phyloP scores from a whole-genome alignment of 2,797 vertebrate species.

The Podarcis siculus region DNA sequence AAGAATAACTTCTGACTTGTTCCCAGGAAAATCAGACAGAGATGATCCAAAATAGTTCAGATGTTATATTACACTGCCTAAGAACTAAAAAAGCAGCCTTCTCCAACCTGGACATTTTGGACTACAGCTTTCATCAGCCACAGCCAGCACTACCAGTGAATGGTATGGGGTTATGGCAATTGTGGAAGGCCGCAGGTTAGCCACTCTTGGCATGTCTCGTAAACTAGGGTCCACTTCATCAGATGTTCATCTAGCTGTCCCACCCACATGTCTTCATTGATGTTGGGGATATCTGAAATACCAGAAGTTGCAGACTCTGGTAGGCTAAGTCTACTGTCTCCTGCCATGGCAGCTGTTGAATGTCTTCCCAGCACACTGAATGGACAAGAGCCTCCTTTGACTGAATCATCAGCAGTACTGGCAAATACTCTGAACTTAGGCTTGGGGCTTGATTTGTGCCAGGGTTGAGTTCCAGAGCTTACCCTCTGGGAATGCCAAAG shows the following conservation, averaged over 20 bases:
- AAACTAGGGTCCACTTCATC: neutral
- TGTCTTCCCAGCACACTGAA: neutral
- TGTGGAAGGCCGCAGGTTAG: neutral
- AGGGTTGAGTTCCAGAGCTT: neutral
- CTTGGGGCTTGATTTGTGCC: neutral
- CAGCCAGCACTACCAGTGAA: too few relatives aligned
- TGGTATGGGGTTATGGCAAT: neutral
- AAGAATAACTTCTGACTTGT: neutral
- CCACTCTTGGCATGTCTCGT: neutral
- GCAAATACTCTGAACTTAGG: neutral
- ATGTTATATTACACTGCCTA: neutral
- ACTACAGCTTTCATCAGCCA: too few relatives aligned
- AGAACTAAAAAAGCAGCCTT: neutral
- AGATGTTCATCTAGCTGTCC: neutral
- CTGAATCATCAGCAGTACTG: neutral
- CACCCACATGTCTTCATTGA: neutral
- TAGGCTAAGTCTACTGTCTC: neutral
- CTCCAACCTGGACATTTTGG: neutral
- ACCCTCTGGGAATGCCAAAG: neutral
- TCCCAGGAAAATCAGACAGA: neutral
- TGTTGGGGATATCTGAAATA: neutral
- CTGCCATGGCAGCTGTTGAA: neutral
- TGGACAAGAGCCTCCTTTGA: neutral
- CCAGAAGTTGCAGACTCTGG: neutral
- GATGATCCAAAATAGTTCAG: neutral